phyloP scores from a whole-genome alignment of 2,113 vertebrate species.

The Capreolus pygargus region DNA sequence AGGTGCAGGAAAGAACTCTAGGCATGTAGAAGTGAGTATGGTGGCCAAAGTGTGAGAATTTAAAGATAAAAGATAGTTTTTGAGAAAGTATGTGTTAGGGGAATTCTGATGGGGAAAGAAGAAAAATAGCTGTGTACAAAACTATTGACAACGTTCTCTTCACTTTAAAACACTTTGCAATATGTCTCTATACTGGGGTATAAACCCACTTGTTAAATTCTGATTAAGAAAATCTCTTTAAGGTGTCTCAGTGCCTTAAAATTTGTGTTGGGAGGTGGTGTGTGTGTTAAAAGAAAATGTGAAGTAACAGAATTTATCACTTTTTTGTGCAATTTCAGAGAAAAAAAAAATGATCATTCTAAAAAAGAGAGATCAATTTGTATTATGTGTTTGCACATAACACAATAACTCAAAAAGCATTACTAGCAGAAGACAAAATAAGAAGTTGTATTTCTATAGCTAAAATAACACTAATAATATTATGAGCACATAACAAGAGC shows the following conservation, averaged over 20 bases:
- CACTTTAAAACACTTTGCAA: not conserved
- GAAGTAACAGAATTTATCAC: not conserved
- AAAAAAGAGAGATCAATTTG: not conserved
- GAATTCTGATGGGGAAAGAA: not conserved
- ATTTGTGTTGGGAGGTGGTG: not conserved
- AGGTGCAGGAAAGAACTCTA: not conserved
- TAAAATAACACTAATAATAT: not conserved
- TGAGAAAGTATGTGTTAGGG: not conserved
- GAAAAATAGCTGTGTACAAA: not conserved
- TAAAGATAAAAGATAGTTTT: not conserved
- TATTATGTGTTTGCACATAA: not conserved
- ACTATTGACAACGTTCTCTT: not conserved
- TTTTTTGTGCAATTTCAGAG: not conserved
- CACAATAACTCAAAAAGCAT: not conserved
- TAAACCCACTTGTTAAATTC: not conserved
- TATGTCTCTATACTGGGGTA: not conserved
- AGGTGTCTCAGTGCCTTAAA: not conserved
- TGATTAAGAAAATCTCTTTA: not conserved
- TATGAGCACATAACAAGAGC: not conserved
- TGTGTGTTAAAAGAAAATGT: not conserved
- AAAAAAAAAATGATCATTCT: not conserved
- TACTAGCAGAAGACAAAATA: not conserved
- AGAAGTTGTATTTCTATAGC: not conserved
- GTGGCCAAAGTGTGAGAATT: not conserved
- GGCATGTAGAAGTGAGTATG: not conserved